A percentile compares a stretch with the other conserved stretches of the same genome.
Evolutionary conservation across 2,888 invertebrate species (phyloP).

Genomic region (Metallyticus violacea): DNA sequence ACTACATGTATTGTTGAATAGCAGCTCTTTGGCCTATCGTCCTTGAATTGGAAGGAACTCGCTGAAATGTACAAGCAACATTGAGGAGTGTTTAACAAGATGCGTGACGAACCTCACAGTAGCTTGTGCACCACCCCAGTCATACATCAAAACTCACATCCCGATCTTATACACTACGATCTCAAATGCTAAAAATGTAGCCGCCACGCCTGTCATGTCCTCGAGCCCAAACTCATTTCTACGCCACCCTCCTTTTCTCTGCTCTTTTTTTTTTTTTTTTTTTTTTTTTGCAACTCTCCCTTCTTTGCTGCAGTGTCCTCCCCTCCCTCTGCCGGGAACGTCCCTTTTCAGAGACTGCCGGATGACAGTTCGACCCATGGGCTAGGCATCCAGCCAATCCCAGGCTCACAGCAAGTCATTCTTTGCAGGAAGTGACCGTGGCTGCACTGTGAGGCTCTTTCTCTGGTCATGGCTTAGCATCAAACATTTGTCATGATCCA

Average conservation of each 20-base stretch:
- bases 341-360: not conserved
- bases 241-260: not conserved
- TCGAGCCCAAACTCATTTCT: not conserved
- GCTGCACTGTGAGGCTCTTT: not conserved
- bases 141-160: not conserved
- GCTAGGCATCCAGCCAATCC: not conserved
- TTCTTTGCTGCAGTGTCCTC: not conserved
- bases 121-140: not conserved
- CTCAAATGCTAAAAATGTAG: not conserved
- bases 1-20: too few relatives aligned
- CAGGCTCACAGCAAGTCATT: not conserved
- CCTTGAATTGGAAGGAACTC: too few relatives aligned
- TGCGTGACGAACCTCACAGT: not conserved
- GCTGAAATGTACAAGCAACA: not conserved
- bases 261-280: not conserved
- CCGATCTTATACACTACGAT: not conserved
- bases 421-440: not conserved
- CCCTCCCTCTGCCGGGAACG: not conserved
- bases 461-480: not conserved
- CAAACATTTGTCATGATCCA: not conserved
- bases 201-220: not conserved
- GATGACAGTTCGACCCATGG: not conserved
- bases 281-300: not conserved
- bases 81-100: not conserved
- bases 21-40: too few relatives aligned